Percentiles rank a stretch among this genome's conserved stretches.
phyloP scores from a whole-genome alignment of 2,113 vertebrate species.

The Catharus fuscescens region DNA sequence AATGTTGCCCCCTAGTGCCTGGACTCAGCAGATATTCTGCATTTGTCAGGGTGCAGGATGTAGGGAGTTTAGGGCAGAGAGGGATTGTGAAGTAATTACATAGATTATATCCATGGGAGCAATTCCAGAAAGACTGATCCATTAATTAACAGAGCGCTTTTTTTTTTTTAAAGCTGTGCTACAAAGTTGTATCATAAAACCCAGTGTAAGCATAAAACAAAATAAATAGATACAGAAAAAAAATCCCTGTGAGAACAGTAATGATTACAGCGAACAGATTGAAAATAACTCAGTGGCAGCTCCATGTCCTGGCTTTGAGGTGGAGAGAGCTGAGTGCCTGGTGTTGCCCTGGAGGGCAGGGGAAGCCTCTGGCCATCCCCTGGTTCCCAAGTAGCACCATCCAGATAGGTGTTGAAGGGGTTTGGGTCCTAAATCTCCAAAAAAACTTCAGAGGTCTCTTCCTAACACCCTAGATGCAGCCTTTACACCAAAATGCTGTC shows the following conservation, averaged over 20 bases:
- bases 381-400: background rate
- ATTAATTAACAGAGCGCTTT: background rate
- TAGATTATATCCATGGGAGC: background rate
- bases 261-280: fast-evolving
- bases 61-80: background rate
- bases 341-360: background rate
- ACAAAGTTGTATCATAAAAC: background rate
- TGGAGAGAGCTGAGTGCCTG: background rate
- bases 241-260: fast-evolving
- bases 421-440: background rate
- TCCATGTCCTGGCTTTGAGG: background rate
- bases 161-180: background rate
- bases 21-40: background rate
- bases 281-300: background rate
- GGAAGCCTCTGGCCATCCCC: background rate
- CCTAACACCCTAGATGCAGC: background rate
- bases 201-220: background rate
- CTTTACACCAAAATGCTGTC: background rate
- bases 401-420: background rate
- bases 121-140: background rate
- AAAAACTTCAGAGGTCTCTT: background rate
- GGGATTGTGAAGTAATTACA: background rate
- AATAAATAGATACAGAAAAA: background rate
- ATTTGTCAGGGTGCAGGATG: background rate
- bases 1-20: constrained; percentile 37